These are phyloP conservation scores for Coremacera marginata DNA, from an alignment of 2,888 invertebrate genomes.

Conservation along the genomic window DNA sequence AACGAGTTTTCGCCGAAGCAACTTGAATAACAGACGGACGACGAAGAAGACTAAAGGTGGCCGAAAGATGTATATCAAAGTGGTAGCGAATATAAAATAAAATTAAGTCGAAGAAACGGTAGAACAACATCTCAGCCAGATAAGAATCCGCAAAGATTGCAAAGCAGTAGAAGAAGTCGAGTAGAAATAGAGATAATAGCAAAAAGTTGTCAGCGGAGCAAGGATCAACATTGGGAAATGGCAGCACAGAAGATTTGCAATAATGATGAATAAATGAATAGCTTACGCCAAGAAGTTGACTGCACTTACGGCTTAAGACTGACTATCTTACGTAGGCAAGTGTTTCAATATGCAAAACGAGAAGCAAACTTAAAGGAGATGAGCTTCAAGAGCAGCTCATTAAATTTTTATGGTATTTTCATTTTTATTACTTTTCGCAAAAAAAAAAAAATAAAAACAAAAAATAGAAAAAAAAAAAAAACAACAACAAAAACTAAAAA, in stretches of 20 bases:
- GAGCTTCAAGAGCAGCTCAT: neutral
- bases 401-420: conserved; percentile 9
- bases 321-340: neutral
- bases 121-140: neutral
- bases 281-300: neutral
- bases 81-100: neutral
- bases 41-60: neutral
- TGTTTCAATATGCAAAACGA: conserved; percentile 8
- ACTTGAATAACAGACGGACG: neutral
- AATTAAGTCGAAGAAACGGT: neutral
- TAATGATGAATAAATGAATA: conserved; percentile 15
- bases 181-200: neutral
- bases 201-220: neutral
- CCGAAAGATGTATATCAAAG: neutral
- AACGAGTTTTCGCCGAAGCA: conserved; percentile 10
- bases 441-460: neutral
- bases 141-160: neutral
- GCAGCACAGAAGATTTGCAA: neutral
- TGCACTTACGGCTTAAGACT: neutral
- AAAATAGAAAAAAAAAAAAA: neutral
- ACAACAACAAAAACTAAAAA: neutral
- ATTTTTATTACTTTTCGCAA: conserved; percentile 5
- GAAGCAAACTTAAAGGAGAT: neutral
- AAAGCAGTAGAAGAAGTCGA: neutral
- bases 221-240: neutral